Evolutionary conservation across 2,113 vertebrate species (phyloP), one percentile per base, ranked within the genome.

Genomic region (Bos indicus): DNA sequence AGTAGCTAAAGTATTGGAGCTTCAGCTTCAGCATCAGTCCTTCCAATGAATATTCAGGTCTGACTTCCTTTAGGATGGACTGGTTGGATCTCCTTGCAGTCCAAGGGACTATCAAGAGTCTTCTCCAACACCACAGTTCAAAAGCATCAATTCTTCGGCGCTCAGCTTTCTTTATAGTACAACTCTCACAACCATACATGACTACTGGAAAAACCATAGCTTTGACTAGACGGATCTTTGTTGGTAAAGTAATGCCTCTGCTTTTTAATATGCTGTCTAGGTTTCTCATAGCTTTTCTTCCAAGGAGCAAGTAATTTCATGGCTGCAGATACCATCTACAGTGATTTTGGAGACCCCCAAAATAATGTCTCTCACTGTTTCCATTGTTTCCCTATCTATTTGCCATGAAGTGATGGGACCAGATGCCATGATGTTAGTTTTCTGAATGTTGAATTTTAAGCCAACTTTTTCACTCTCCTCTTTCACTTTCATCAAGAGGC

Each of bases 141-240:
- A 71, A 40, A 71, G 9, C 2, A 71, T 36, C n/a, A 23, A 6
- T 40, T 71, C 64, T 71, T 71, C 0, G 0, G 19, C 0, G 4
- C 17, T 71, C 17, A 21, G 17, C 64, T 71, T 71, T 71, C n/a
- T 36, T 36, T 36, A 71, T 36, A 36, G 9, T 23, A n/a, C 64
- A 71, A 71, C n/a, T 71, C 64, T 67, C n/a, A n/a, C 64, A 67
- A 5, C 8, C 9, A 23, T 36, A 36, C n/a, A 21, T 36, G n/a
- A 71, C 64, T 12, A 36, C 19, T 36, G n/a, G 17, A 71, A 71
- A 71, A 71, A 71, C n/a, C 9, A 36, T 23, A 71, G 19, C 4
- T 36, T 36, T 71, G 64, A 71, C 64, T 71, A 71, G 64, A 36
- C 0, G 2, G n/a, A 71, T n/a, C n/a, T 36, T 71, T 36, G 64